Percentiles rank a stretch among this genome's conserved stretches.
Conservation (phyloP, 2,797 vertebrate genomes). For the Gymnocypris eckloni region DNA sequence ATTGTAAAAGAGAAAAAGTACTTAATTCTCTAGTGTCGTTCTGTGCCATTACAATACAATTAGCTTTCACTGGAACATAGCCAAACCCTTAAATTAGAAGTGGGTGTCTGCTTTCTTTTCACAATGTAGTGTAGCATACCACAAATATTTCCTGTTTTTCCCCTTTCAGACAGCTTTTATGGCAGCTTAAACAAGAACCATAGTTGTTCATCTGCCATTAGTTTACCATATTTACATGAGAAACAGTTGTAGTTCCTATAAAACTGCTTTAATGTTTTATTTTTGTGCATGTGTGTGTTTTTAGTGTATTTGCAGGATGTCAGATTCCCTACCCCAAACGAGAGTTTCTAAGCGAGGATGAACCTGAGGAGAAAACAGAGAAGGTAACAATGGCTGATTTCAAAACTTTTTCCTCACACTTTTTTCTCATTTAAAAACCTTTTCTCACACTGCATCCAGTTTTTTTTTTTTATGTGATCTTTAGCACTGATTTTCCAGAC, state of each 20-base stretch:
- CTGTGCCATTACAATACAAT: no score
- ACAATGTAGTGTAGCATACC: background rate
- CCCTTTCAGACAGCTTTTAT: background rate
- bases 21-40: background rate
- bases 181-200: background rate
- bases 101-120: background rate
- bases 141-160: background rate
- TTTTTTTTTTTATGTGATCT: background rate
- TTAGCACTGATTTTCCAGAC: background rate
- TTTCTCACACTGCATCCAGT: background rate
- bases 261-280: background rate
- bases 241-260: background rate
- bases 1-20: background rate
- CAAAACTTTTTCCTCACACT: background rate
- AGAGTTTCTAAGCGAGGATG: constrained; percentile 97
- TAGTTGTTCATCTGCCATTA: background rate
- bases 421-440: background rate
- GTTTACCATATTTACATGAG: background rate
- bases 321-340: constrained; percentile 98
- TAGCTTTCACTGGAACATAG: background rate
- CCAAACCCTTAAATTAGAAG: background rate
- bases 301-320: constrained; percentile 96
- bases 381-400: constrained; percentile 80
- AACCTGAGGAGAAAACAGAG: constrained; percentile 96
- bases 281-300: constrained; percentile 32